A percentile compares a stretch with the other conserved stretches of the same genome.
phyloP scores from a whole-genome alignment of 1,140 invertebrate genomes.

The Temnothorax nylanderi region DNA sequence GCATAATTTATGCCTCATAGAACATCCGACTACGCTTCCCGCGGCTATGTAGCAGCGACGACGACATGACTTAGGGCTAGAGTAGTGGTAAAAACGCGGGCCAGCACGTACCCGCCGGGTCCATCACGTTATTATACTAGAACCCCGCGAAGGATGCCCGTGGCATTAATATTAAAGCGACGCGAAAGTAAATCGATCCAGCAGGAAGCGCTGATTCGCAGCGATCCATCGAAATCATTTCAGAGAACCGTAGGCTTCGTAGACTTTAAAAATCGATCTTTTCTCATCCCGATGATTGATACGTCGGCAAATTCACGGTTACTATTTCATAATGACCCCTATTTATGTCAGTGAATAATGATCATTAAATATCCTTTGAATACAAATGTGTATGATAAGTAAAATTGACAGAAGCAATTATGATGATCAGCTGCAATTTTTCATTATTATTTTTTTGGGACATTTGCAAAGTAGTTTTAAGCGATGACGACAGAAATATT shows the following conservation, averaged over 20 bases:
- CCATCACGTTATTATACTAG: constrained; percentile 80
- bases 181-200: constrained; percentile 68
- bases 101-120: constrained; percentile 18
- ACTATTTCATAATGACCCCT: constrained; percentile 1
- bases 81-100: constrained; percentile 60
- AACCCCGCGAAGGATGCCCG: constrained; percentile 63
- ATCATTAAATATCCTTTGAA: background rate
- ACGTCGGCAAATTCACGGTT: background rate
- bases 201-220: constrained; percentile 7
- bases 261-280: background rate
- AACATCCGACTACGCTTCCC: constrained; percentile 74
- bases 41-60: constrained; percentile 56
- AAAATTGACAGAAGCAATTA: constrained; percentile 6
- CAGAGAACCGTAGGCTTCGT: background rate
- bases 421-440: background rate
- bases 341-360: background rate
- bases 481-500: background rate
- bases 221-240: constrained; percentile 25
- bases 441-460: background rate
- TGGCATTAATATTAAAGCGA: constrained; percentile 81
- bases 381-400: background rate
- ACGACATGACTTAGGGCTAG: constrained; percentile 69
- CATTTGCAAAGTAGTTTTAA: background rate
- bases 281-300: background rate
- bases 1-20: constrained; percentile 83